Base-by-base conservation (phyloP, 2,888 invertebrate genomes). In the Periphyllus acericola region DNA sequence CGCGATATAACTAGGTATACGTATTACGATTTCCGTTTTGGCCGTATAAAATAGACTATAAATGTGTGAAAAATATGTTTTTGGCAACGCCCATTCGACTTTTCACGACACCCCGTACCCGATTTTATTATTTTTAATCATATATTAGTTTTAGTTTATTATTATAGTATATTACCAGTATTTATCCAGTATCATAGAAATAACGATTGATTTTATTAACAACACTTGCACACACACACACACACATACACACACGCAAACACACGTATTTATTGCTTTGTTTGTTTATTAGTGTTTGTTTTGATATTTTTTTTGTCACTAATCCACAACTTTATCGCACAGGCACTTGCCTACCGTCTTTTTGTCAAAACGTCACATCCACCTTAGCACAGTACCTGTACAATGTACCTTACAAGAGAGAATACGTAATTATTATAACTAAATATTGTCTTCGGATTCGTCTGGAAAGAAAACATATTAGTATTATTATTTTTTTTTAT, bases 281-380 rank as follows among this genome's bases (percentile, higher is more conserved):
- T 60, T 21, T 60, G 29, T 72, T n/a, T 72, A n/a, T 17, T 72
- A n/a, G 32, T 75, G 3, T 81, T 8, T 52, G 32, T 29, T 29
- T 52, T 29, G 21, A 55, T 29, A 52, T 78, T 36, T 17, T 75
- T 71, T 78, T 74, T 46, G 32, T 74, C 79, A 81, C 87, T 87
- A 87, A 87, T 66, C 74, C 87, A 87, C 87, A 87, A 66, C 66
- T 87, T 86, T 87, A 87, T 74, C 40, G 87, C 87, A 87, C 87
- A 87, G 87, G 87, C 87, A 74, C 87, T 87, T 87, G 87, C 87
- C 87, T 87, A 81, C 87, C 87, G 87, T 87, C 87, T 74, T 87
- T 87, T 87, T 87, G 87, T 74, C 87, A 87, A 87, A 87, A 87
- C 87, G 87, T 87, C 87, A 87, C 87, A 17, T 81, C 80, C 75